Base-by-base conservation (phyloP, 1,140 invertebrate genomes). In the Eueides isabella region DNA sequence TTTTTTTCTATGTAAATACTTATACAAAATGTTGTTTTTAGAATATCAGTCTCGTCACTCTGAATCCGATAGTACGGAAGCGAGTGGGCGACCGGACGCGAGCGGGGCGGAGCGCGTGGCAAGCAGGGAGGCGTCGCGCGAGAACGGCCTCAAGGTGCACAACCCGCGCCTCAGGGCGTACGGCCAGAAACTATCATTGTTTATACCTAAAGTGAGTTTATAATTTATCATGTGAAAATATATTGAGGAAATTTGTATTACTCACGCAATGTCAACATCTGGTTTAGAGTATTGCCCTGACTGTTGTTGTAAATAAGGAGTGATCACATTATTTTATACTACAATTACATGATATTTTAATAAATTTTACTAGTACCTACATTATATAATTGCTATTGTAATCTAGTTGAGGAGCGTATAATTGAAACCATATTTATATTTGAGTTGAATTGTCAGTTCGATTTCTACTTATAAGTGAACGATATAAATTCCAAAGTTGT, bases 121-220 rank as follows among this genome's bases (percentile, higher is more conserved):
- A 23, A 74, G 55, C 55, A 38, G 11, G 12, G 35, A 38, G 2
- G 5, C 35, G 35, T 68, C 67, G 61, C 71, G 84, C 12, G 81
- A 86, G 16, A 89, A 89, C 71, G 87, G 88, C 4, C 79, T 88
- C 23, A 79, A 84, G 31, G 81, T 80, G 2, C 86, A 83, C 80
- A 92, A 92, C 68, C 83, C 88, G 16, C 72, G 91, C 19, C 72
- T 93, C 1, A 76, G 88, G 30, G 89, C 90, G 0, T 90, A 85
- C 79, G 91, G 91, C 0, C 78, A 89, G 71, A 94, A 92, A 76
- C 84, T 94, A 1, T 87, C 86, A 5, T 85, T 94, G 67, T 88
- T 90, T 74, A 94, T 94, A 83, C 92, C 93, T 77, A 93, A 93
- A 88, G 93, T 94, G 62, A 61, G 11, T 35, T 65, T 67, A 38